Conservation (phyloP, 2,797 vertebrate genomes). For the Pelobates cultripes region DNA sequence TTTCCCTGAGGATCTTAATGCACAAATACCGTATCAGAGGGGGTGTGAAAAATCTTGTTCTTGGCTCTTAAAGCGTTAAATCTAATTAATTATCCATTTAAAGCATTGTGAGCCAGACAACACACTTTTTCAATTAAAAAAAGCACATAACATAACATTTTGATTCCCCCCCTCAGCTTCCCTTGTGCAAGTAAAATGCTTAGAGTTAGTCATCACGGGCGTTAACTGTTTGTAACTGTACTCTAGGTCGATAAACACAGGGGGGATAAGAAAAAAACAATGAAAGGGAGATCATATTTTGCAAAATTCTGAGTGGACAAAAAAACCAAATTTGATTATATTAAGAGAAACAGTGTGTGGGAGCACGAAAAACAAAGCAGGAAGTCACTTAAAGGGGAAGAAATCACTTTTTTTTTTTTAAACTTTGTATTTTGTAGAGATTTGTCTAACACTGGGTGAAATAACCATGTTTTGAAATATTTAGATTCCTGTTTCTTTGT, state of each 20-base stretch:
- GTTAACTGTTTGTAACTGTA: conserved; percentile 43
- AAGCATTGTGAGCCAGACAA: conserved; percentile 30
- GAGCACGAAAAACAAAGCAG: not conserved
- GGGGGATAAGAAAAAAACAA: not conserved
- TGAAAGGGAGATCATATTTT: conserved; percentile 30
- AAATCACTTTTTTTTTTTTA: too few species aligned
- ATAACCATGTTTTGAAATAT: too few species aligned
- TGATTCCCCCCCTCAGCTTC: conserved; percentile 45
- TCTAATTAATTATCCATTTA: conserved; percentile 33
- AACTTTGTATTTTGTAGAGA: too few species aligned
- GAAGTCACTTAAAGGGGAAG: not conserved
- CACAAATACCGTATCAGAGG: too few species aligned
- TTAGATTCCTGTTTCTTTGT: too few species aligned
- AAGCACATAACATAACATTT: conserved; percentile 47
- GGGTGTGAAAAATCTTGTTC: too few species aligned
- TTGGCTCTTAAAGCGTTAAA: not conserved
- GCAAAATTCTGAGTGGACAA: conserved; percentile 34
- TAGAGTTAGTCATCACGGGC: conserved; percentile 51
- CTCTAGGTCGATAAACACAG: conserved; percentile 44
- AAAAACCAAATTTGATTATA: conserved; percentile 8
- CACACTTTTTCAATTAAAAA: conserved; percentile 53
- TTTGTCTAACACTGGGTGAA: too few species aligned
- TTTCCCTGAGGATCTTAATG: too few species aligned
- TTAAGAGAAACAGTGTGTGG: not conserved
- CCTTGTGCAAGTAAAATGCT: conserved; percentile 47